Percentiles rank a stretch among this genome's conserved stretches.
Conservation (phyloP, 1,140 invertebrate genomes). For the Cylas formicarius region DNA sequence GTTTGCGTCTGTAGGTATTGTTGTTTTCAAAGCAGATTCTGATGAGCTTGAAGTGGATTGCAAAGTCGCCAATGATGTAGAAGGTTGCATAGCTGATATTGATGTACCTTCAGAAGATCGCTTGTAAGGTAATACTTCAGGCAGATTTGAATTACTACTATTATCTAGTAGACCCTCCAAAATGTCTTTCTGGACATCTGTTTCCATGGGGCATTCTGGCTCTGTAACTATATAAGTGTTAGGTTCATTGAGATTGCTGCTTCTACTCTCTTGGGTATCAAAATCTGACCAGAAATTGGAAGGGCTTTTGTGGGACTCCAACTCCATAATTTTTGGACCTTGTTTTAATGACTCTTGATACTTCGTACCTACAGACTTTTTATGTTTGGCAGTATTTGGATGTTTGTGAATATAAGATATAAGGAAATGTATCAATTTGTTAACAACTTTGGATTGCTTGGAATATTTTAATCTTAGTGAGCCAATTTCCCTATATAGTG, state of each 20-base stretch:
- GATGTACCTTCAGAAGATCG: too few species aligned
- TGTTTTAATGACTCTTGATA: constrained; percentile 16
- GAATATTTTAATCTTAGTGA: constrained; percentile 24
- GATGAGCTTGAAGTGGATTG: too few species aligned
- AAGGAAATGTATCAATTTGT: constrained; percentile 28
- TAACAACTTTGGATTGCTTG: constrained; percentile 27
- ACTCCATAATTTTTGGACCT: constrained; percentile 20
- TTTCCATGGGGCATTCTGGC: too few species aligned
- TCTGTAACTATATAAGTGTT: constrained; percentile 15
- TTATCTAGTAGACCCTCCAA: too few species aligned
- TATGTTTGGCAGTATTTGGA: constrained; percentile 19
- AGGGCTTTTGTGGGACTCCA: constrained; percentile 18
- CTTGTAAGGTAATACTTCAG: too few species aligned
- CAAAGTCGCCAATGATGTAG: too few species aligned
- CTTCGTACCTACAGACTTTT: constrained; percentile 8
- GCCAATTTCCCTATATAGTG: constrained; percentile 26
- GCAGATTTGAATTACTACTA: too few species aligned
- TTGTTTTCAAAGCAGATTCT: constrained; percentile 11
- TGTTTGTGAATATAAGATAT: constrained; percentile 27
- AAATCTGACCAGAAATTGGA: constrained; percentile 21
- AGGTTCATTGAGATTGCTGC: constrained; percentile 5
- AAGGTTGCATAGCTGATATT: too few species aligned
- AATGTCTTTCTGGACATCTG: too few species aligned
- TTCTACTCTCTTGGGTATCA: constrained; percentile 5
- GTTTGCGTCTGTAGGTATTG: constrained; percentile 9